These are phyloP conservation scores for Hiodon tergisus DNA, from an alignment of 2,113 vertebrate genomes.

Conservation along the genomic window DNA sequence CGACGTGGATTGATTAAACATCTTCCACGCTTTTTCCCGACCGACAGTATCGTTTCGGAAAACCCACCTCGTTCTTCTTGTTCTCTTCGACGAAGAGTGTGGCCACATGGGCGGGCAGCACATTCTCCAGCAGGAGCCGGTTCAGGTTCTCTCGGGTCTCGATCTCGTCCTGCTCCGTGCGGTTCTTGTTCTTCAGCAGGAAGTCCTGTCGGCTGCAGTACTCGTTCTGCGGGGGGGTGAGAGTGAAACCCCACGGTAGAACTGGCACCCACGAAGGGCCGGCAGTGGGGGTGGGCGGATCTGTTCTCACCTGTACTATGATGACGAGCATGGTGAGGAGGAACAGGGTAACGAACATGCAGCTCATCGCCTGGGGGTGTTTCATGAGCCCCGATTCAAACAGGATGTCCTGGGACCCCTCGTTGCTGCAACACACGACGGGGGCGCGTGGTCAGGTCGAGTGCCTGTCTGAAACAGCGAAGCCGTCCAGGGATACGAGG, in stretches of 20 bases:
- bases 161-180: constrained; percentile 87
- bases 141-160: constrained; percentile 96
- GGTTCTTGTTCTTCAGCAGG: constrained; percentile 91
- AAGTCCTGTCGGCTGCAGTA: constrained; percentile 85
- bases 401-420: constrained; percentile 14
- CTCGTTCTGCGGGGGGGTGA: constrained; percentile 69
- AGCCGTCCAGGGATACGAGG: constrained; percentile 37
- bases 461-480: not conserved
- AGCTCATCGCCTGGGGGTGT: constrained; percentile 69
- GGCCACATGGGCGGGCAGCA: constrained; percentile 89
- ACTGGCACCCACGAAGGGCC: not conserved
- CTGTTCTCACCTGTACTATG: constrained; percentile 73
- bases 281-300: not conserved
- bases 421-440: not conserved
- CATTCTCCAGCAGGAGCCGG: constrained; percentile 89
- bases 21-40: no score
- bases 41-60: not conserved
- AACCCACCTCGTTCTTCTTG: constrained; percentile 84
- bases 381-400: constrained; percentile 54
- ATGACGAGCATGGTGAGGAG: constrained; percentile 81
- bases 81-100: constrained; percentile 88
- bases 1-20: not conserved
- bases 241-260: not conserved
- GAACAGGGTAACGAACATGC: constrained; percentile 83
- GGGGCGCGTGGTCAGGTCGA: not conserved